Evolutionary conservation across 2,797 vertebrate species (phyloP).

Genomic region (Danionella dracula): DNA sequence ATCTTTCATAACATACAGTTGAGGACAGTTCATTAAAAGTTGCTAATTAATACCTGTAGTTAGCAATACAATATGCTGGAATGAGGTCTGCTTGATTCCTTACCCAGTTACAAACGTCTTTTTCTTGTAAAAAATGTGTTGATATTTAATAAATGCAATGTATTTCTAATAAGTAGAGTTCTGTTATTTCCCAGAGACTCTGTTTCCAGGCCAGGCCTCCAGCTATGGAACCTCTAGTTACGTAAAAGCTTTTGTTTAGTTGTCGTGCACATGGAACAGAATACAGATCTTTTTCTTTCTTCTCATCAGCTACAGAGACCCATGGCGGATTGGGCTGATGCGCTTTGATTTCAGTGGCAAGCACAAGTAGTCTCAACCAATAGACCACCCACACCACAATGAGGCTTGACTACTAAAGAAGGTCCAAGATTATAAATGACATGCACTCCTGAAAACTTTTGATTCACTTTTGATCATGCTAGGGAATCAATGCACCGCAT

Average conservation of each 20-base stretch:
- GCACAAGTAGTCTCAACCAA: slow-evolving; percentile 30
- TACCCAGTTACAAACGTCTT: no score
- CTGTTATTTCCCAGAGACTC: no score
- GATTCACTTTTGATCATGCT: slow-evolving; percentile 45
- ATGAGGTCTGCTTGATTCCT: no score
- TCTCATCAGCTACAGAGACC: slow-evolving; percentile 13
- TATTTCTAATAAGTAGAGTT: no score
- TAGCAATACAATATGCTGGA: no score
- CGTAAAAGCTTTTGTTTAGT: neutral
- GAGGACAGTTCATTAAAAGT: no score
- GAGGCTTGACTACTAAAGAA: slow-evolving; percentile 20
- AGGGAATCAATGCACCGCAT: slow-evolving; percentile 31
- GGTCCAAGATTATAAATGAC: slow-evolving; percentile 28
- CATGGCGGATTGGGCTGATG: slow-evolving; percentile 20
- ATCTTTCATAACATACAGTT: no score
- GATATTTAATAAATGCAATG: no score
- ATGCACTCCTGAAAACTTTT: slow-evolving; percentile 25
- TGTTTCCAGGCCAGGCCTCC: no score
- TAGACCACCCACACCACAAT: slow-evolving; percentile 41
- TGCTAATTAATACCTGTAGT: no score
- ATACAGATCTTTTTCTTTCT: neutral
- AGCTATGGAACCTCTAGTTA: no score
- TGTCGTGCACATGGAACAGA: neutral
- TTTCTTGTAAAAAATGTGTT: no score
- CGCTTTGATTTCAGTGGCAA: slow-evolving; percentile 24